Base-by-base conservation (phyloP, 2,888 invertebrate species). In the Orthosia gothica region DNA sequence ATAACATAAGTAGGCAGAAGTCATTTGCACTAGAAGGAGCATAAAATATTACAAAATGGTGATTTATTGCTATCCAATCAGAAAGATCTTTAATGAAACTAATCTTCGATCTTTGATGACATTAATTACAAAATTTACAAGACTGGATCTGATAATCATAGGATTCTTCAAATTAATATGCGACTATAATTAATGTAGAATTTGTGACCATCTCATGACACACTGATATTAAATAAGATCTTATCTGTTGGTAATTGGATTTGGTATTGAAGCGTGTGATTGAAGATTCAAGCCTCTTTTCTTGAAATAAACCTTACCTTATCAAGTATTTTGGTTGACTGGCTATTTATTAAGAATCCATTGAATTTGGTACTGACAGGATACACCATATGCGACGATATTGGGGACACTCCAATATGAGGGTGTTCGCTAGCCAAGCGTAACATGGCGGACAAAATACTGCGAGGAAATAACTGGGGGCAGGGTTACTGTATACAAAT, bases 361-460 rank as follows among this genome's bases (percentile, higher is more conserved):
- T 78, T 59, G 69, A 66, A 69, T 82, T 74, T 82, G 79, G 69
- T 70, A 74, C 71, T 82, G 79, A 79, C 82, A 79, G 74, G 66
- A 63, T 49, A 81, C 52, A 82, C 77, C 81, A 81, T 81, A 82
- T 82, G 82, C 13, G 62, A 66, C 63, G 79, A 57, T 82, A 82
- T 82, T 79, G 79, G 63, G 77, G 72, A 65, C 71, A 63, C 59
- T 82, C 16, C 66, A 66, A 74, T 82, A 82, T 79, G 58, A 71
- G 81, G 82, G 81, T 82, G 81, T 69, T 32, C 59, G 68, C 74
- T 62, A 74, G 69, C 70, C 74, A 79, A 72, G 79, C 83, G 83
- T 57, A 64, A 74, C 58, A 18, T 3, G n/a, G 54, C 23, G 20
- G 67, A 74, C 81, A 71, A 82, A 82, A 82, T 67, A 74, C 59